A percentile compares a stretch with the other conserved stretches of the same genome.
Conservation (phyloP, 2,888 invertebrate genomes). For the Microctonus aethiopoides region DNA sequence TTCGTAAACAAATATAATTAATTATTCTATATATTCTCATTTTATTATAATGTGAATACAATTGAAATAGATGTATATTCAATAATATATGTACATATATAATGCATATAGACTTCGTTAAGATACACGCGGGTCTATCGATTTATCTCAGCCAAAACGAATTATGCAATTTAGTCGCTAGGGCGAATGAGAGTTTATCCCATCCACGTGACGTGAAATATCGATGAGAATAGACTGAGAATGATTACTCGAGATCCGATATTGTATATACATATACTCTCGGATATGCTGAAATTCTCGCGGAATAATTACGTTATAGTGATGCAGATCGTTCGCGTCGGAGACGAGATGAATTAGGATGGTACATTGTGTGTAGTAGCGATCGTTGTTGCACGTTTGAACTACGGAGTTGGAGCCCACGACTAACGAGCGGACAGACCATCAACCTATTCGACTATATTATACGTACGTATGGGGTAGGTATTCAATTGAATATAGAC, state of each 20-base stretch:
- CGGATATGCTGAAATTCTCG: constrained; percentile 23
- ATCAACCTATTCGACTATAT: neutral
- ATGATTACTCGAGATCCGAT: neutral
- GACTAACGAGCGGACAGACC: constrained; percentile 14
- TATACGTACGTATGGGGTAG: neutral
- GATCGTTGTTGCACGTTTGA: neutral
- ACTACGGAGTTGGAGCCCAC: neutral
- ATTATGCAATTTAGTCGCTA: constrained; percentile 1
- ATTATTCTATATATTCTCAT: too few species aligned
- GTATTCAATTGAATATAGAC: neutral
- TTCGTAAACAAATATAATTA: too few species aligned
- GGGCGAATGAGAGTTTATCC: constrained; percentile 19
- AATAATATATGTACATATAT: neutral
- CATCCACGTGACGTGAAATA: constrained; percentile 23
- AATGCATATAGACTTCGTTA: neutral
- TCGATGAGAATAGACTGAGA: constrained; percentile 25
- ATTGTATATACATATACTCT: neutral
- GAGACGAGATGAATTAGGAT: neutral
- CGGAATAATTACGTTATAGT: constrained; percentile 23
- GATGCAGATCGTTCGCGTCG: neutral
- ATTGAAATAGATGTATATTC: too few species aligned
- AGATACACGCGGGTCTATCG: neutral
- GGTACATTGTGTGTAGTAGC: neutral
- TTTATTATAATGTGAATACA: too few species aligned
- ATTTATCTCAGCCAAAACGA: neutral